These are phyloP conservation scores for Rhagonycha lutea DNA, from an alignment of 2,888 invertebrate species.

Conservation along the genomic window DNA sequence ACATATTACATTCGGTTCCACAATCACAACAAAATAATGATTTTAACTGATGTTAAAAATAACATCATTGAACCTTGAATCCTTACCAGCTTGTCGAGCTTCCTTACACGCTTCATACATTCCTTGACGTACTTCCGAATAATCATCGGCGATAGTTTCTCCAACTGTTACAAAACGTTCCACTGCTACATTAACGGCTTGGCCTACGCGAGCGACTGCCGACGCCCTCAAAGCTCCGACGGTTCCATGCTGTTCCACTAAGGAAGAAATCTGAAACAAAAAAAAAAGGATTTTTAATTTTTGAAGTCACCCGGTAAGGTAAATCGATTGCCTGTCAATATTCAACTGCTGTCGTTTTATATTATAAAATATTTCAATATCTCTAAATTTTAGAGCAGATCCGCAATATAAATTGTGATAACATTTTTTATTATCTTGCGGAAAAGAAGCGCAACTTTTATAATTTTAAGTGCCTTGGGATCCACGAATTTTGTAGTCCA, in stretches of 20 bases:
- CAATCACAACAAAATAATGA: not conserved
- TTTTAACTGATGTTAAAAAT: not conserved
- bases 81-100: constrained; percentile 87
- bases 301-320: not conserved
- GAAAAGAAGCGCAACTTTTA: not conserved
- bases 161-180: constrained; percentile 98
- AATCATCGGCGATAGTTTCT: constrained; percentile 97
- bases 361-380: not conserved
- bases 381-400: not conserved
- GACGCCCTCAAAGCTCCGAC: constrained; percentile 73
- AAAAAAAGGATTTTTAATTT: not conserved
- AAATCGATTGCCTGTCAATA: not conserved
- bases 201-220: constrained; percentile 89
- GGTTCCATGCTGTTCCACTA: constrained; percentile 72
- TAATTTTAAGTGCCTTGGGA: not conserved
- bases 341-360: not conserved
- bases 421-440: not conserved
- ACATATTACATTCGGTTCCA: not conserved
- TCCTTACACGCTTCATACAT: constrained; percentile 99
- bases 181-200: constrained; percentile 94
- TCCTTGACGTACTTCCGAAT: constrained; percentile 93
- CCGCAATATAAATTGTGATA: not conserved
- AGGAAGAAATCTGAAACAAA: constrained; percentile 80
- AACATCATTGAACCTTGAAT: not conserved
- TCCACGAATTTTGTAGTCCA: not conserved